phyloP scores from a whole-genome alignment of 2,113 vertebrate genomes.

The Semnornis frantzii region DNA sequence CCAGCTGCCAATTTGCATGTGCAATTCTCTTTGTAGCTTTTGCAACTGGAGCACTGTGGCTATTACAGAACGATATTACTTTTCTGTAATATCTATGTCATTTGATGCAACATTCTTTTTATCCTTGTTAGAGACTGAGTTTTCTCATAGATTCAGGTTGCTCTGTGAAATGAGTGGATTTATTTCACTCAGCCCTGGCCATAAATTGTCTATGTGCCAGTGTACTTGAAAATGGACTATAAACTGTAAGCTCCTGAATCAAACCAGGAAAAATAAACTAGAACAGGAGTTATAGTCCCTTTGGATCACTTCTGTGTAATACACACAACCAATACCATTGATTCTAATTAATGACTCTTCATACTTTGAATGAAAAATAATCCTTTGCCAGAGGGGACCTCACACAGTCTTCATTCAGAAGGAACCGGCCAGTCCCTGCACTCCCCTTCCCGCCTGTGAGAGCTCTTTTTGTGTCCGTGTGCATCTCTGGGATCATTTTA shows the following conservation, averaged over 20 bases:
- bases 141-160: background rate
- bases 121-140: background rate
- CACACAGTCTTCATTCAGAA: background rate
- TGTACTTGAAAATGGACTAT: background rate
- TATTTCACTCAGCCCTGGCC: background rate
- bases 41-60: background rate
- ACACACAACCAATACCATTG: background rate
- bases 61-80: background rate
- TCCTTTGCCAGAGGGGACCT: background rate
- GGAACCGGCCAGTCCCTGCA: background rate
- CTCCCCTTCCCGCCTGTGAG: background rate
- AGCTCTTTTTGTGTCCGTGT: background rate
- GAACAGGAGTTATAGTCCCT: background rate
- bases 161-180: no score
- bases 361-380: background rate
- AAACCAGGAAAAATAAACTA: background rate
- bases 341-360: slow-evolving; percentile 2
- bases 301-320: background rate
- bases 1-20: background rate
- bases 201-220: background rate
- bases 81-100: background rate
- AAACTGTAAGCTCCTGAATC: background rate
- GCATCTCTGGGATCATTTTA: background rate
- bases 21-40: background rate
- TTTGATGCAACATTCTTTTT: background rate